Conservation (phyloP, 2,888 invertebrate species). For the Bruchidius siliquastri region DNA sequence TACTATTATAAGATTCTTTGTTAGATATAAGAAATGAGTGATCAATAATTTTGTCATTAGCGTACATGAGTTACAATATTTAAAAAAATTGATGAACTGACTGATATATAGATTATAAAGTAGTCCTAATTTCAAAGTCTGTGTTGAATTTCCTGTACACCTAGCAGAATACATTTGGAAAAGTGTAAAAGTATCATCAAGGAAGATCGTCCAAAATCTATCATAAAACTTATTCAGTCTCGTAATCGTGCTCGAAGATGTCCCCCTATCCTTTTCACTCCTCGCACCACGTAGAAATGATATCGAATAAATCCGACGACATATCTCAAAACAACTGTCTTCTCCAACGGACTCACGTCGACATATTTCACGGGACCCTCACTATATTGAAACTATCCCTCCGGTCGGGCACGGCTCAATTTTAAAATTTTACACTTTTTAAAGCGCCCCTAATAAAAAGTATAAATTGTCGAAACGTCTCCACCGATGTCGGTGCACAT, state of each 20-base stretch:
- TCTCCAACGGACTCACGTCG: not conserved
- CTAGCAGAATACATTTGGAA: too few relatives aligned
- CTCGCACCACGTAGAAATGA: not conserved
- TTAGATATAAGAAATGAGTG: too few relatives aligned
- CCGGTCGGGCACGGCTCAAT: slow-evolving; percentile 23
- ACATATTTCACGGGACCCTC: not conserved
- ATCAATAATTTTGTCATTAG: too few relatives aligned
- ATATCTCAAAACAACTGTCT: not conserved
- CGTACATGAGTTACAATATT: too few relatives aligned
- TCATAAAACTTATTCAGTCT: too few relatives aligned
- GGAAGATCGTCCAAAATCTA: too few relatives aligned
- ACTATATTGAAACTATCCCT: slow-evolving; percentile 37
- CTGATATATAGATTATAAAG: too few relatives aligned
- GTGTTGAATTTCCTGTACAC: too few relatives aligned
- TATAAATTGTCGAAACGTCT: slow-evolving; percentile 30
- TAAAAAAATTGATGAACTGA: too few relatives aligned
- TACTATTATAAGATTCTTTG: too few relatives aligned
- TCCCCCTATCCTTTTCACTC: not conserved
- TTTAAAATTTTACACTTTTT: slow-evolving; percentile 41
- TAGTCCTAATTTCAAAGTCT: too few relatives aligned
- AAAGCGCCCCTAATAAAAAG: slow-evolving; percentile 35
- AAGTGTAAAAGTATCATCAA: too few relatives aligned
- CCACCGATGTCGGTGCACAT: slow-evolving; percentile 13
- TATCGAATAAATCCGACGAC: not conserved
- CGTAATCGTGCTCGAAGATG: not conserved